Conservation (phyloP, 2,113 vertebrate species). For the Pagrus major region DNA sequence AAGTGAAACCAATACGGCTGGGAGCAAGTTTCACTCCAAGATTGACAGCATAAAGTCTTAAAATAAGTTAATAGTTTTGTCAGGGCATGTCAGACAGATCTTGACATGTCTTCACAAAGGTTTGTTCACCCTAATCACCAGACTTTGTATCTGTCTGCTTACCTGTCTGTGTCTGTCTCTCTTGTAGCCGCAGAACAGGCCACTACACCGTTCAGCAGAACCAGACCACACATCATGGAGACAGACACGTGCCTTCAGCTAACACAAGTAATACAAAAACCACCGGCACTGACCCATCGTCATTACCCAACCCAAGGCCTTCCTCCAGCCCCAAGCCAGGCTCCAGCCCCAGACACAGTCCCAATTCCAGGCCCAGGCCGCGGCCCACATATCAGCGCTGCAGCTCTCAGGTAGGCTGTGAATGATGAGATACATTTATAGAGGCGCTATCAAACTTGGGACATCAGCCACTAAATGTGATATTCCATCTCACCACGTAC, state of each 20-base stretch:
- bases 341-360: constrained; percentile 69
- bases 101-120: not conserved
- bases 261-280: not conserved
- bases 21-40: not conserved
- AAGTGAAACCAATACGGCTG: not conserved
- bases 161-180: constrained; percentile 16
- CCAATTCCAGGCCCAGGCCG: constrained; percentile 19
- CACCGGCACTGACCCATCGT: not conserved
- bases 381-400: constrained; percentile 54
- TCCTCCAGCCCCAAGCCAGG: constrained; percentile 54
- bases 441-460: too few species aligned
- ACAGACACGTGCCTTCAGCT: constrained; percentile 19
- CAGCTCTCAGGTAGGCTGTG: constrained; percentile 70
- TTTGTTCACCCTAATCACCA: not conserved
- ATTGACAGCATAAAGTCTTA: too few species aligned
- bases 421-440: not conserved
- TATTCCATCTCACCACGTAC: too few species aligned
- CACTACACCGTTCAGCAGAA: constrained; percentile 72
- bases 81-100: not conserved
- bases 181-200: constrained; percentile 63
- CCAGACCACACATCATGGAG: constrained; percentile 47
- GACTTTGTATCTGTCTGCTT: not conserved
- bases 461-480: too few species aligned
- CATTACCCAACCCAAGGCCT: not conserved
- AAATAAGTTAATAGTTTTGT: not conserved